These are phyloP conservation scores for Ellobius talpinus DNA, from an alignment of 2,113 vertebrate genomes.

Conservation along the genomic window DNA sequence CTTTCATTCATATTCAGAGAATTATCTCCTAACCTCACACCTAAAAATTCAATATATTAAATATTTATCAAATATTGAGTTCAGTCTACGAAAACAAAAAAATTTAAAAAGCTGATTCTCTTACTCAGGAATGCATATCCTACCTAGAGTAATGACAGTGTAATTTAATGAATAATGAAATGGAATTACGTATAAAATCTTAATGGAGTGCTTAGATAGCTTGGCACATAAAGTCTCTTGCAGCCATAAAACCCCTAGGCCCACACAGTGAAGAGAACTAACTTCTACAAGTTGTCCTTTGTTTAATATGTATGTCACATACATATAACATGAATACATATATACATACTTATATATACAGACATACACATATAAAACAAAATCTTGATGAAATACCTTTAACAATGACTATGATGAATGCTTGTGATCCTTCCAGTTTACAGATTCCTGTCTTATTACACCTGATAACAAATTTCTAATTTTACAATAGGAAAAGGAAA, in stretches of 20 bases:
- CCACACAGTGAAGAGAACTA: neutral
- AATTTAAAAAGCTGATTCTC: neutral
- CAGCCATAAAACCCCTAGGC: neutral
- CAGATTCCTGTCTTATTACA: conserved; percentile 9
- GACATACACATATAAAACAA: neutral
- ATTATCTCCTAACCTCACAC: neutral
- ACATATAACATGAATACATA: neutral
- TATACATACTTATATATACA: neutral
- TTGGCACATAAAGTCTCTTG: neutral
- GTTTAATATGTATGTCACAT: neutral
- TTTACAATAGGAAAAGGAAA: conserved; percentile 82
- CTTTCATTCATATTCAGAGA: conserved; percentile 37
- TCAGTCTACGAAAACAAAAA: neutral
- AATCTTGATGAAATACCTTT: neutral
- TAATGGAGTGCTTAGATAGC: neutral
- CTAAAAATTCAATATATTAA: conserved; percentile 47
- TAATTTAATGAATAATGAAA: conserved; percentile 35
- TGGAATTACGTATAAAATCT: neutral
- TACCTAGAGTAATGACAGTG: conserved; percentile 6
- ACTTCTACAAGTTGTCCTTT: neutral
- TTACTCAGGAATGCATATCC: neutral
- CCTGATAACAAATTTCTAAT: conserved; percentile 17
- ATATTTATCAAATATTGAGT: conserved; percentile 47
- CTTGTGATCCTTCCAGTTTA: neutral
- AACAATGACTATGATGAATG: neutral